A percentile compares a stretch with the other conserved stretches of the same genome.
phyloP scores from a whole-genome alignment of 2,888 invertebrate genomes.

The Amorpha juglandis region DNA sequence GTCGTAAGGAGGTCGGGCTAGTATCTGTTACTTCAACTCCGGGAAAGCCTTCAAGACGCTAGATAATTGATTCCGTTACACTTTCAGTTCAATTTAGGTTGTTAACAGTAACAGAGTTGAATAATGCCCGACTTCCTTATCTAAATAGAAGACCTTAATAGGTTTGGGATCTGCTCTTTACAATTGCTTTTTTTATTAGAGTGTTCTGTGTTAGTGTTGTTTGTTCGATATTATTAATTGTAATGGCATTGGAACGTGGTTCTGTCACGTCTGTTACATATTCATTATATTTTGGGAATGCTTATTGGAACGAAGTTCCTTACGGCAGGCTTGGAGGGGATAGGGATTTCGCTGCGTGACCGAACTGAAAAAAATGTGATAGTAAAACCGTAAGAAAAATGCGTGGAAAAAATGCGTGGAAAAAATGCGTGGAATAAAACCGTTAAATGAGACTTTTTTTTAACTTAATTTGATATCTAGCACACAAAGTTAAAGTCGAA shows the following conservation, averaged over 20 bases:
- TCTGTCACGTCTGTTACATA: neutral
- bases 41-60: slow-evolving; percentile 41
- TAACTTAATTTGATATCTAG: no score
- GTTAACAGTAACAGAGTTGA: slow-evolving; percentile 28
- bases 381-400: no score
- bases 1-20: slow-evolving; percentile 36
- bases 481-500: no score
- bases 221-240: neutral
- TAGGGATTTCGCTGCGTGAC: no score
- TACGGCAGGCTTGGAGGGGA: no score
- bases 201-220: neutral
- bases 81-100: slow-evolving; percentile 44
- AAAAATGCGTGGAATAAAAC: no score
- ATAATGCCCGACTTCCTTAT: slow-evolving; percentile 31
- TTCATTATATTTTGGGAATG: neutral
- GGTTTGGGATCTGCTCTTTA: slow-evolving; percentile 18
- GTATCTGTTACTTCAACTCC: slow-evolving; percentile 31
- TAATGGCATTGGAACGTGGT: neutral
- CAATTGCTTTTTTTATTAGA: slow-evolving; percentile 2
- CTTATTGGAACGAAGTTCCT: no score
- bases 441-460: no score
- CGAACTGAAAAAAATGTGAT: no score
- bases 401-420: no score
- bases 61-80: slow-evolving; percentile 53
- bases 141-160: slow-evolving; percentile 36